Evolutionary conservation across 35 echinoderm and acorn worm species (phyloP), one percentile per base, ranked within the genome.

Genomic region (Ophioderma brevispina): DNA sequence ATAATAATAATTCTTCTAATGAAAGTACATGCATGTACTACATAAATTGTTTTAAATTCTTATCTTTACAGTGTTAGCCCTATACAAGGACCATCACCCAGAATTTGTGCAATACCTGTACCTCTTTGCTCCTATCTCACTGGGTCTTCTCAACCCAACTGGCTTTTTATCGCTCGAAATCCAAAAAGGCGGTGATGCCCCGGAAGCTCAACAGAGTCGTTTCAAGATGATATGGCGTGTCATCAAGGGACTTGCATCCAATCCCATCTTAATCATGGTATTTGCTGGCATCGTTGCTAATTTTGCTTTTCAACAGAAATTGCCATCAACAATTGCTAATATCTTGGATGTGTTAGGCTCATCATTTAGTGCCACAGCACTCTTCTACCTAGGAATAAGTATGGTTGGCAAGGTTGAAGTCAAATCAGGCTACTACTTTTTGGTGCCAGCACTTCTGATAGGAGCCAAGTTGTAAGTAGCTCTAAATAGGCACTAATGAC

Each of bases 71-170:
- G 94, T 96, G 36, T 39, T 80, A 49, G 84, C 95, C 13, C 41
- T 97, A 33, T 97, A 94, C 81, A 25, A 80, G 38, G 33, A 76
- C 70, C 49, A 38, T 39, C 75, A 97, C 38, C 92, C 95, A 35
- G 88, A 97, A 18, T 89, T 91, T 52, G 84, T 91, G 18, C 63
- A 88, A 39, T 97, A 97, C 40, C 38, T 97, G 28, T 97, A 97
- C 80, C 80, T 97, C 19, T 81, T 94, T 91, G 95, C 84, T 41
- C 95, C 95, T 13, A 94, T 97, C 85, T 88, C 52, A 23, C 81
- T 97, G 0, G 33, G 84, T 63, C 81, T 90, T 5, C 80, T 97
- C 0, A 97, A 97, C 52, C 95, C 95, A 0, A 81, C 89, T 79
- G 95, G 64, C 8, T 97, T 97, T 63, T 52, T 97, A 5, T 84